Base-by-base conservation (phyloP, 2,797 vertebrate genomes). In the Sebastes aleutianus region DNA sequence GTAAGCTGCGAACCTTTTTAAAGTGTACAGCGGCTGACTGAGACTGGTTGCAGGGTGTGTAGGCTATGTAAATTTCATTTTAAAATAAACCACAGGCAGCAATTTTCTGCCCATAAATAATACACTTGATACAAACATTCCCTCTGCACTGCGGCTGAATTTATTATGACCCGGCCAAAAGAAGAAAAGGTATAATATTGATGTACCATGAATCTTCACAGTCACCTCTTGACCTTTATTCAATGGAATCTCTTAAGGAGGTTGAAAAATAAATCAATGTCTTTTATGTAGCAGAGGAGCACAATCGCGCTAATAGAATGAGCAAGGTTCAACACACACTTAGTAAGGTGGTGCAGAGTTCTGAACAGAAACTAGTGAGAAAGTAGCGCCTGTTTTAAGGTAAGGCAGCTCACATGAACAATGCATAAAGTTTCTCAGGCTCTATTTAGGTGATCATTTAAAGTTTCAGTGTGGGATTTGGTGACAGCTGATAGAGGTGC, bases 101-200 rank as follows among this genome's bases (percentile, higher is more conserved):
- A 92, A 88, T 89, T 84, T 92, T 91, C 83, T 75, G 76, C 61
- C 86, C 84, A 92, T 95, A 94, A 94, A 94, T 95, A 94, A 93
- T 86, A 93, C 43, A 93, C 85, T 85, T 84, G 84, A 93, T 88
- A 85, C 85, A 92, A 93, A 93, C 88, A 91, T 87, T 88, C 74
- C 84, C 87, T 62, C 93, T 90, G 90, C 91, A 92, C 89, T 92
- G 91, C 86, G 79, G 86, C 83, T 74, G 90, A 91, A 93, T 94
- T 89, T 88, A 90, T 94, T 91, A 92, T 74, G 86, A 88, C 74
- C 87, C 59, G n/a, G 70, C 84, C 85, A 77, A 91, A 86, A 85
- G 81, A 80, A 78, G 76, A 74, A 83, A 74, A 78, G 71, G 80
- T 70, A 54, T 65, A 75, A 77, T 91, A 91, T 89, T 86, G 89